Base-by-base conservation (phyloP, 2,888 invertebrate species). In the Cinara cedri region DNA sequence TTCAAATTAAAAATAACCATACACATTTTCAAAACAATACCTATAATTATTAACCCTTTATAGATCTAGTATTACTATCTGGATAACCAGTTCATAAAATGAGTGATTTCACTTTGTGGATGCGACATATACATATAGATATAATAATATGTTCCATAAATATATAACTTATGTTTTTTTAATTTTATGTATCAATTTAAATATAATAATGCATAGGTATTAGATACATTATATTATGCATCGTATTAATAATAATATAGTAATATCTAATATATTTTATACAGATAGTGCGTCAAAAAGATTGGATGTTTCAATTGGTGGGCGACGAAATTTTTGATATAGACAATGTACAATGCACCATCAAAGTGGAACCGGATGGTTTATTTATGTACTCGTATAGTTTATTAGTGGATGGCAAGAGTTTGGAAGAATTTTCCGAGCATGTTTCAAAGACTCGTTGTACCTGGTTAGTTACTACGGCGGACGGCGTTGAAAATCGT, bases 231-330 rank as follows among this genome's bases (percentile, higher is more conserved):
- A 42, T 46, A 42, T 54, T 24, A n/a, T n/a, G n/a, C n/a, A n/a
- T n/a, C n/a, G n/a, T n/a, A n/a, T n/a, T n/a, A n/a, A n/a, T n/a
- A n/a, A n/a, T n/a, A n/a, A n/a, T n/a, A n/a, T n/a, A n/a, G n/a
- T n/a, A n/a, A n/a, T n/a, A n/a, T n/a, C n/a, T n/a, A n/a, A n/a
- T n/a, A n/a, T n/a, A n/a, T n/a, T n/a, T n/a, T n/a, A n/a, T 14
- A 42, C 11, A 74, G 74, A 54, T 74, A 54, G 51, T 74, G 42
- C 51, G 91, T 14, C 88, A 91, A 19, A 88, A 90, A 82, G 95
- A 96, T 81, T 96, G 95, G 94, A 94, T 96, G 94, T 96, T 97
- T 85, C 93, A 94, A 84, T 86, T 96, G 65, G 96, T 96, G 0
- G 96, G 96, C 1, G 91, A 91, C 83, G 95, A 96, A 86, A 87